Evolutionary conservation across 2,888 invertebrate genomes (phyloP), one percentile per base, ranked within the genome.

Genomic region (Doris montereyensis): DNA sequence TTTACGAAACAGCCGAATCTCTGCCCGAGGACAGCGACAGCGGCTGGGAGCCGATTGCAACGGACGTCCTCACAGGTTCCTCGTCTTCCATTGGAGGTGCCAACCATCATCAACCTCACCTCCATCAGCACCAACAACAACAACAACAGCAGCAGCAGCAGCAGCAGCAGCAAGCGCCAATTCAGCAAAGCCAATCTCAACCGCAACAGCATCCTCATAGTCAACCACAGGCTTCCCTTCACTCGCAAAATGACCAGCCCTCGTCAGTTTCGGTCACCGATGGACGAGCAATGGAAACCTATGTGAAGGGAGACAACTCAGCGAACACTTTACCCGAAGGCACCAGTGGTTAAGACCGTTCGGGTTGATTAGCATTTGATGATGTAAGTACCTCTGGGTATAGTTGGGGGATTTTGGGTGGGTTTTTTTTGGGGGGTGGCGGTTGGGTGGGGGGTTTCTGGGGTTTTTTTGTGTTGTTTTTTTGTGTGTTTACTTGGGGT

Each of bases 11-110:
- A 5, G 79, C 79, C 0, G 79, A 79, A 10, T 79, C 79, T 1
- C 62, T 79, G 17, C 76, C 79, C 17, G 76, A 79, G 35, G 79
- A 79, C 52, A 79, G 76, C 70, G 79, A 79, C 35, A 75, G 32
- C 57, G 76, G 76, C 21, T n/a, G 60, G 32, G 76, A 76, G 17
- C 79, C 70, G 1, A 70, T 75, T 35, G 17, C 17, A 17, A 17
- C 8, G 5, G 52, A 41, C 52, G 52, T 17, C 52, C 17, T 41
- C 17, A 41, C 52, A 41, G 52, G 17, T 10, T 10, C 8, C 17
- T 41, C 52, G 5, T 41, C 52, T 17, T 10, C 58, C 60, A 17
- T 24, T 28, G 71, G 8, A 1, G 60, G 71, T 32, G 32, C 26
- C 17, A 58, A 58, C 5, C 62, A 60, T 62, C 65, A 65, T 13